Evolutionary conservation across 2,797 vertebrate species (phyloP).

Genomic region (Coranthus polyacanthus): DNA sequence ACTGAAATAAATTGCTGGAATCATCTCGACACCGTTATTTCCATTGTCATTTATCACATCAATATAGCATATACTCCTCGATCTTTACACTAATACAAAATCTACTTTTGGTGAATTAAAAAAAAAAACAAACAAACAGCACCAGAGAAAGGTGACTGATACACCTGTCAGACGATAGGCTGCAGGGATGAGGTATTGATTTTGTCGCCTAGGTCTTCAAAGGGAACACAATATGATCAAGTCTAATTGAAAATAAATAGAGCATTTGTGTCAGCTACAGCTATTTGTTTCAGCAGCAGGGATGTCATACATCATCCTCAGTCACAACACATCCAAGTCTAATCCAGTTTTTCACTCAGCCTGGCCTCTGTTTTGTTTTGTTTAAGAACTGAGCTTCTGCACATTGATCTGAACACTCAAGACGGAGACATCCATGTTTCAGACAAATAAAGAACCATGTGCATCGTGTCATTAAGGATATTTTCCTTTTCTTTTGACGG

Average conservation of each 20-base stretch:
- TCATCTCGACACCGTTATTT: constrained; percentile 51
- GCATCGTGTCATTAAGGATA: too few species aligned
- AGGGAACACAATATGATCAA: constrained; percentile 49
- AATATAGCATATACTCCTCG: neutral
- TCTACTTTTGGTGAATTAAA: neutral
- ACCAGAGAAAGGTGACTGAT: constrained; percentile 41
- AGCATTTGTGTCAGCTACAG: constrained; percentile 52
- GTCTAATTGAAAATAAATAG: constrained; percentile 73
- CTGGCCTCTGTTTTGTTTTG: neutral
- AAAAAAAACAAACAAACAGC: constrained; percentile 5
- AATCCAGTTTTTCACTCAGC: constrained; percentile 5
- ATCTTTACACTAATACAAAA: neutral
- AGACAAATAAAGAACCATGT: too few species aligned
- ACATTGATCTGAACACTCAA: neutral
- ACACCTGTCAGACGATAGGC: constrained; percentile 35
- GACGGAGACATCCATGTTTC: neutral
- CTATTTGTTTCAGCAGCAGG: constrained; percentile 28
- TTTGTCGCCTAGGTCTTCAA: constrained; percentile 32
- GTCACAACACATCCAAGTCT: constrained; percentile 14
- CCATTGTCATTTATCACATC: neutral
- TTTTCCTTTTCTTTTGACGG: too few species aligned
- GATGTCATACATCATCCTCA: constrained; percentile 40
- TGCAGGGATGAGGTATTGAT: constrained; percentile 72
- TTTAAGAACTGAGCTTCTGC: neutral
- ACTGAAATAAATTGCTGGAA: constrained; percentile 80